Conservation (phyloP, 2,113 vertebrate genomes). For the Mirza zaza region DNA sequence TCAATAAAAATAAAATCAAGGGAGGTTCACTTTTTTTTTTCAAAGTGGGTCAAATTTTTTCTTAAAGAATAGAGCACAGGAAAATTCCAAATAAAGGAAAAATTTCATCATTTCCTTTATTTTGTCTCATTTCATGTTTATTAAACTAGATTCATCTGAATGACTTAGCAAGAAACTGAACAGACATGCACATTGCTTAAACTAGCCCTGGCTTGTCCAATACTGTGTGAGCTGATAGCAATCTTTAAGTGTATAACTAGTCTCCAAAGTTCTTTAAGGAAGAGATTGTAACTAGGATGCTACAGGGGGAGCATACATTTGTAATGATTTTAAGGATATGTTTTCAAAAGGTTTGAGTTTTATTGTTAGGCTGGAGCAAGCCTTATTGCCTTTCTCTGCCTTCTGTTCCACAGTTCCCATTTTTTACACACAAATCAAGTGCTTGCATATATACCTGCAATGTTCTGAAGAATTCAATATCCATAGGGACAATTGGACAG, state of each 20-base stretch:
- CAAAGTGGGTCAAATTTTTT: conserved; percentile 33
- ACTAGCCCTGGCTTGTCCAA: background rate
- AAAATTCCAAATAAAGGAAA: background rate
- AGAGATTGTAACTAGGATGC: background rate
- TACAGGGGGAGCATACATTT: background rate
- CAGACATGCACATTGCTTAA: background rate
- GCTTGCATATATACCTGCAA: background rate
- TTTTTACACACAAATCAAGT: background rate
- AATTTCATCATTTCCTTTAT: background rate
- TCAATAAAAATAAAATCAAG: background rate
- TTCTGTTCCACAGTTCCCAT: background rate
- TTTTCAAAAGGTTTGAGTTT: background rate
- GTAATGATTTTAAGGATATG: background rate
- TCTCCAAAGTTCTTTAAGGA: background rate
- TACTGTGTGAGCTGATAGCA: background rate
- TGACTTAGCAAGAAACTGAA: conserved; percentile 5
- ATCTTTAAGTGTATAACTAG: background rate
- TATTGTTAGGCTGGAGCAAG: background rate
- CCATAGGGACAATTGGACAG: background rate
- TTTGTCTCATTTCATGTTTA: background rate
- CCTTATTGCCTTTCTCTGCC: background rate
- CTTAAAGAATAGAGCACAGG: background rate
- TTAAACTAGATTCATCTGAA: background rate
- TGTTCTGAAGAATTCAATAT: background rate
- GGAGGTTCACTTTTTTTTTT: background rate